Conservation (phyloP, 2,113 vertebrate genomes). For the Leuciscus idus region DNA sequence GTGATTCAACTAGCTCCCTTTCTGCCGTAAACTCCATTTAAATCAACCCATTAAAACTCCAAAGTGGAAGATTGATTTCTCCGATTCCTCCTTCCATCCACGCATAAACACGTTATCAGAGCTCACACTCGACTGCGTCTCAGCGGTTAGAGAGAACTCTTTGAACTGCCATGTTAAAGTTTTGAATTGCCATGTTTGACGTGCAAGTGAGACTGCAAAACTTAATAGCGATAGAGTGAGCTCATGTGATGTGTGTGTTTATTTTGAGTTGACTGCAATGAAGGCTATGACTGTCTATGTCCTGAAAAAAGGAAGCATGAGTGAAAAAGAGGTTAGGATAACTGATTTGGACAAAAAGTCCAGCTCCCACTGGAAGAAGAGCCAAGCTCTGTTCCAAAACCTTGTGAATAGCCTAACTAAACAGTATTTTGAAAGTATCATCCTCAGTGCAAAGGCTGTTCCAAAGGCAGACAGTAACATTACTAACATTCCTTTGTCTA, state of each 20-base stretch:
- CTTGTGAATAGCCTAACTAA: background rate
- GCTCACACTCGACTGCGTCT: slow-evolving; percentile 10
- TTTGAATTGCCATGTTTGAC: background rate
- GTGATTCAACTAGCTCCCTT: slow-evolving; percentile 33
- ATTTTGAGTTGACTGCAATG: background rate
- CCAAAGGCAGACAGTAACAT: background rate
- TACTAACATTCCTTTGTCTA: background rate
- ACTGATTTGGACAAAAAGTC: background rate
- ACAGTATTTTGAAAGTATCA: background rate
- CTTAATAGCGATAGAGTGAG: background rate
- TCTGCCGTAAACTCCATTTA: slow-evolving; percentile 41
- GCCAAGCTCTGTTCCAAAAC: background rate
- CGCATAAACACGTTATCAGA: slow-evolving; percentile 39
- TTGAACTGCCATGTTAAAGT: slow-evolving; percentile 22
- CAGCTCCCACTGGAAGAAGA: background rate
- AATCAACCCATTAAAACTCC: slow-evolving; percentile 57
- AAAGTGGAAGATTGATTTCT: slow-evolving; percentile 56
- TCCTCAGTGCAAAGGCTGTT: background rate
- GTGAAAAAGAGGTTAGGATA: background rate
- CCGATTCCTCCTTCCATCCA: slow-evolving; percentile 25
- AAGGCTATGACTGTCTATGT: slow-evolving; percentile 8
- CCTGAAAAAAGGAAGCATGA: background rate
- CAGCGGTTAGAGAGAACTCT: slow-evolving; percentile 21
- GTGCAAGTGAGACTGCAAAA: background rate
- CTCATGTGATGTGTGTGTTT: slow-evolving; percentile 19